These are phyloP conservation scores for Eonycteris spelaea DNA, from an alignment of 2,113 vertebrate species.

Conservation along the genomic window DNA sequence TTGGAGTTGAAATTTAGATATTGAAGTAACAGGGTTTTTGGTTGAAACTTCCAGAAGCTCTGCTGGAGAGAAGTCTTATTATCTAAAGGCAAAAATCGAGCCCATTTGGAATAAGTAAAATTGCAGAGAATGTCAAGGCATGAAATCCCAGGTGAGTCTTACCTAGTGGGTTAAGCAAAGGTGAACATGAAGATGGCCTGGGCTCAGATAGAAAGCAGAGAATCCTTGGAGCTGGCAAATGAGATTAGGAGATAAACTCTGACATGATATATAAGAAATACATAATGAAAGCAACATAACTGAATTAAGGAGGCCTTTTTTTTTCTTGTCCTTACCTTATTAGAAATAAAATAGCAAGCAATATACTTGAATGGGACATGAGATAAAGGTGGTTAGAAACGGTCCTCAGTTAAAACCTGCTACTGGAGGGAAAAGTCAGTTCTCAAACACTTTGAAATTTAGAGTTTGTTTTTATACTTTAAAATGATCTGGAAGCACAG, in stretches of 20 bases:
- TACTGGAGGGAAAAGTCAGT: neutral
- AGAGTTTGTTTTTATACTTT: neutral
- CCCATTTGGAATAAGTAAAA: neutral
- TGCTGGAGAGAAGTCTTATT: neutral
- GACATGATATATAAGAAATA: neutral
- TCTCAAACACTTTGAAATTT: conserved; percentile 32
- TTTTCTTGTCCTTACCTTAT: neutral
- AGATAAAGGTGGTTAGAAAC: neutral
- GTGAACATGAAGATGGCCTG: neutral
- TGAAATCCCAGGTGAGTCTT: neutral
- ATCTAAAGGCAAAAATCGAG: neutral
- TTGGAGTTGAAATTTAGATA: neutral
- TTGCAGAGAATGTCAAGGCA: neutral
- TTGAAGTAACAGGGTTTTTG: neutral
- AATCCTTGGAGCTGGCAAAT: neutral
- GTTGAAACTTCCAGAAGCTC: neutral
- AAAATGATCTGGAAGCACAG: neutral
- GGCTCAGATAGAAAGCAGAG: neutral
- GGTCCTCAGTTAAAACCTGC: neutral
- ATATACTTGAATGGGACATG: neutral
- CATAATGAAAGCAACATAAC: neutral
- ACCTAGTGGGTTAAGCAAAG: neutral
- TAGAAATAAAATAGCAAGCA: neutral
- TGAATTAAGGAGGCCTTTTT: neutral
- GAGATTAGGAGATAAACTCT: neutral